Conservation (phyloP, 2,797 vertebrate genomes). For the Corythornis leucogaster region DNA sequence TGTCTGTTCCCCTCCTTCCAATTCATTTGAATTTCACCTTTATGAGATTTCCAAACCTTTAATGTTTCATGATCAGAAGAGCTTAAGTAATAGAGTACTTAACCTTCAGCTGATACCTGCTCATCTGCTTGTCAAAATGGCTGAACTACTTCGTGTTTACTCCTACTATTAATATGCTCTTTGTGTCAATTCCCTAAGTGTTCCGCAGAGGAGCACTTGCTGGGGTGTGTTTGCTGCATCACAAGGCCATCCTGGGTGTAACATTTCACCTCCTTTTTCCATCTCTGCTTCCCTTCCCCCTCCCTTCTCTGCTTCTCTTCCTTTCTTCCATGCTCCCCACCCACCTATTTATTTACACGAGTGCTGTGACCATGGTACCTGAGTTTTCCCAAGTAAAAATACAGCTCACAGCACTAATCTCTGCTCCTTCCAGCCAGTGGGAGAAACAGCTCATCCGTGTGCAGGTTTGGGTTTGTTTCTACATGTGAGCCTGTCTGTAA, state of each 20-base stretch:
- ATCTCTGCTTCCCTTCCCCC: not conserved
- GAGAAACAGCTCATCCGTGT: slow-evolving; percentile 24
- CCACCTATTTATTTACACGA: slow-evolving; percentile 52
- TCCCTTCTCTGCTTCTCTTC: slow-evolving; percentile 22
- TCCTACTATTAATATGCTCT: not conserved
- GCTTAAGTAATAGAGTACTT: not conserved
- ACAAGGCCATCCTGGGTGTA: not conserved
- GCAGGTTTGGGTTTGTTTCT: slow-evolving; percentile 59
- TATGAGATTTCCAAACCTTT: not conserved
- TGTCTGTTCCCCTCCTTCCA: not conserved
- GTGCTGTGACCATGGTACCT: slow-evolving; percentile 49
- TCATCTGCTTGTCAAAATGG: not conserved
- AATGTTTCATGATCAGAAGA: not conserved
- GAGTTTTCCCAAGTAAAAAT: slow-evolving; percentile 39
- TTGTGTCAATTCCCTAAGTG: not conserved
- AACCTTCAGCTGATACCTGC: not conserved
- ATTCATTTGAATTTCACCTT: not conserved
- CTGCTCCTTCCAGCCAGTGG: slow-evolving; percentile 8
- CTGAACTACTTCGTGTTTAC: slow-evolving; percentile 2
- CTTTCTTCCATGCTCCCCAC: slow-evolving; percentile 1
- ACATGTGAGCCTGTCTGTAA: slow-evolving; percentile 1
- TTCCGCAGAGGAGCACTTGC: not conserved
- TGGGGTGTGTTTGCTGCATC: not conserved
- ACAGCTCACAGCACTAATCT: slow-evolving; percentile 51
- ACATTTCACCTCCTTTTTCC: not conserved